These are phyloP conservation scores for Pampusana beccarii DNA, from an alignment of 2,113 vertebrate species.

Conservation along the genomic window DNA sequence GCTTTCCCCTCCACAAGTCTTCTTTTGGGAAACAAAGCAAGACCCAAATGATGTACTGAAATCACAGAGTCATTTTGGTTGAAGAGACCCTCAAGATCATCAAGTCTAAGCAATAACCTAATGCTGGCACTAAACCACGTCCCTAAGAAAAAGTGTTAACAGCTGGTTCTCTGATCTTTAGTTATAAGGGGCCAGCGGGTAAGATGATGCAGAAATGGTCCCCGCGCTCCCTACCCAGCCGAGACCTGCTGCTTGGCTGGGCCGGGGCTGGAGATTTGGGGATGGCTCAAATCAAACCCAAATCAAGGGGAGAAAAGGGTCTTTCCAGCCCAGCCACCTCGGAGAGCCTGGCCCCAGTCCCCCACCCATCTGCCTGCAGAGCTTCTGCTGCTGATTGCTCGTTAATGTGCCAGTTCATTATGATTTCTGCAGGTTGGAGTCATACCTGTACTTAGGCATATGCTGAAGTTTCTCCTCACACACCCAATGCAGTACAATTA, in stretches of 20 bases:
- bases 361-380: background rate
- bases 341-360: background rate
- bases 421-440: background rate
- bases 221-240: background rate
- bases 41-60: background rate
- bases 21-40: background rate
- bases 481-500: fast-evolving
- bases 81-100: too few relatives aligned
- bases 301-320: background rate
- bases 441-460: background rate
- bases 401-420: background rate
- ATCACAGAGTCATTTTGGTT: background rate
- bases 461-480: background rate
- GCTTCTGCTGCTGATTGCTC: background rate
- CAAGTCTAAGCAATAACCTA: too few relatives aligned
- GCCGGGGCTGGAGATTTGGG: background rate
- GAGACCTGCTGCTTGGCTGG: background rate
- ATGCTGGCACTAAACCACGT: too few relatives aligned
- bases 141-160: too few relatives aligned
- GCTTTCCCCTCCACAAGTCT: background rate
- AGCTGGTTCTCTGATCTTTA: background rate
- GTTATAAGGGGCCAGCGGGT: background rate
- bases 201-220: background rate
- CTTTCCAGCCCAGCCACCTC: background rate
- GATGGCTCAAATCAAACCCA: background rate